Percentiles rank a stretch among this genome's conserved stretches.
Evolutionary conservation across 1,140 invertebrate species (phyloP).

Genomic region (Nilaparvata lugens): DNA sequence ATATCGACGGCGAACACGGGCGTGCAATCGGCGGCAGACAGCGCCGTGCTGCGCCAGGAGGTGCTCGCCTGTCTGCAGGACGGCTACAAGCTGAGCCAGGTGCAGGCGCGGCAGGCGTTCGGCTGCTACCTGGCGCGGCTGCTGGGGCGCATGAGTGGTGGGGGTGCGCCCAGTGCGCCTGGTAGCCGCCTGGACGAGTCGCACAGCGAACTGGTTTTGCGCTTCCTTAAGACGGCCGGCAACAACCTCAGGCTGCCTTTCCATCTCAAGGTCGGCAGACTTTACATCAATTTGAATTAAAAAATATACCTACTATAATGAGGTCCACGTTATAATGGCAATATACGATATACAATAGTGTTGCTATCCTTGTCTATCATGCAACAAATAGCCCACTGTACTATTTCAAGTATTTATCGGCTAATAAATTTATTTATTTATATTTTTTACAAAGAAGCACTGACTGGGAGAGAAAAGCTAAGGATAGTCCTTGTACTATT

Average conservation of each 20-base stretch:
- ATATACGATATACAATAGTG: too few relatives aligned
- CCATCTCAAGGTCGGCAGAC: conserved; percentile 49
- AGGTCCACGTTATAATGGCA: too few relatives aligned
- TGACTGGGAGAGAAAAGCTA: too few relatives aligned
- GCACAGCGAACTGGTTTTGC: conserved; percentile 62
- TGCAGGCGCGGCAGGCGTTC: conserved; percentile 70
- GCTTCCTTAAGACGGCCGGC: conserved; percentile 73
- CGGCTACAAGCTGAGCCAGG: conserved; percentile 44
- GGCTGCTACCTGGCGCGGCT: conserved; percentile 72
- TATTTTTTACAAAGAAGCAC: too few relatives aligned
- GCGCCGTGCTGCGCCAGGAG: conserved; percentile 24
- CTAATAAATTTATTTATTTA: too few relatives aligned
- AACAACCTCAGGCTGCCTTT: conserved; percentile 67
- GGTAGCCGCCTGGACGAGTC: conserved; percentile 43
- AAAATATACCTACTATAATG: neutral
- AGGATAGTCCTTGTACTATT: too few relatives aligned
- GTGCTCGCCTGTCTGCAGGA: conserved; percentile 39
- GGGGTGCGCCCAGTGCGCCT: conserved; percentile 50
- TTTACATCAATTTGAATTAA: too few relatives aligned
- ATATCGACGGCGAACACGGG: too few relatives aligned
- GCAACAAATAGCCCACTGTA: too few relatives aligned
- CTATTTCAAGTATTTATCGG: too few relatives aligned
- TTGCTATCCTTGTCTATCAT: too few relatives aligned
- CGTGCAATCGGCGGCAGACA: too few relatives aligned
- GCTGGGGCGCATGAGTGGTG: conserved; percentile 44